These are phyloP conservation scores for Xestia ashworthii DNA, from an alignment of 2,888 invertebrate species.

Conservation along the genomic window DNA sequence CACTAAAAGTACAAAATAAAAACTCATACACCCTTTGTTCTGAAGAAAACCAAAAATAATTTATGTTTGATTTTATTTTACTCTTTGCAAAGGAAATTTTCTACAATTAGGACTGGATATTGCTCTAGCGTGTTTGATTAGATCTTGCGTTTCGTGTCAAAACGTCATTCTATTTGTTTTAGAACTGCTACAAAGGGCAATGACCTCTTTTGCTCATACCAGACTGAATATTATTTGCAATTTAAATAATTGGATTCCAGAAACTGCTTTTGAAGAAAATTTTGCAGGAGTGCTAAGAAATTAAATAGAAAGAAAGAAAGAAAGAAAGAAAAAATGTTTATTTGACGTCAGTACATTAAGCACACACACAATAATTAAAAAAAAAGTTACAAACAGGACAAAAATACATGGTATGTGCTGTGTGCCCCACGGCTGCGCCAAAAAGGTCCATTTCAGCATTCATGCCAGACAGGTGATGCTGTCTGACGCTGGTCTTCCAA, in stretches of 20 bases:
- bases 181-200: neutral
- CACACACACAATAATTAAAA: no score
- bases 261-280: neutral
- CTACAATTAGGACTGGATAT: constrained; percentile 28
- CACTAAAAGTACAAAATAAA: neutral
- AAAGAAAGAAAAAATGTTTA: no score
- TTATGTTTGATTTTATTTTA: constrained; percentile 23
- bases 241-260: neutral
- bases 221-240: neutral
- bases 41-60: constrained; percentile 3
- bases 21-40: neutral
- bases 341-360: no score
- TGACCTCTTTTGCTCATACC: neutral
- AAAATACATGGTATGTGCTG: no score
- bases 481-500: no score
- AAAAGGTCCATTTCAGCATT: no score
- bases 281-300: neutral
- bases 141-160: constrained; percentile 43
- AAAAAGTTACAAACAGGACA: no score
- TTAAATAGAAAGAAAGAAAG: no score
- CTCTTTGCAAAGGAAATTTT: constrained; percentile 24
- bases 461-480: no score
- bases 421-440: no score
- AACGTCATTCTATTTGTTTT: constrained; percentile 35
- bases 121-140: constrained; percentile 19